These are phyloP conservation scores for Phocides pigmalion DNA, from an alignment of 1,140 invertebrate genomes.

Conservation along the genomic window DNA sequence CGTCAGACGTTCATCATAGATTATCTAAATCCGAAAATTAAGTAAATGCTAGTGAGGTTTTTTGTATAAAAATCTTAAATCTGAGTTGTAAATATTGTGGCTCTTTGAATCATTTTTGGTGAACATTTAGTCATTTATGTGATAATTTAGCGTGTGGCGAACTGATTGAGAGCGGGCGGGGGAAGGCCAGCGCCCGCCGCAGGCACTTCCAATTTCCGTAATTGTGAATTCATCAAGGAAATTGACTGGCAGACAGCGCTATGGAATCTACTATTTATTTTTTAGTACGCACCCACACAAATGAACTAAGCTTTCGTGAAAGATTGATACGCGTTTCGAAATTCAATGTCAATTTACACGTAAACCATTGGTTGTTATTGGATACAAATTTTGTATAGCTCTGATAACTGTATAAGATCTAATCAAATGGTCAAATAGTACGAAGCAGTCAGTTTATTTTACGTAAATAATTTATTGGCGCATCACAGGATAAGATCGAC, in stretches of 20 bases:
- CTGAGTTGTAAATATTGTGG: neutral
- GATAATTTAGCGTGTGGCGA: slow-evolving; percentile 14
- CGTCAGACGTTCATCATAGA: too few relatives aligned
- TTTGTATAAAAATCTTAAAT: too few relatives aligned
- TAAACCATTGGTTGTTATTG: neutral
- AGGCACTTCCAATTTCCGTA: slow-evolving; percentile 72
- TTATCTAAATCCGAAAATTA: too few relatives aligned
- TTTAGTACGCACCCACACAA: slow-evolving; percentile 49
- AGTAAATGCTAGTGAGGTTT: too few relatives aligned
- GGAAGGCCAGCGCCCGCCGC: slow-evolving; percentile 28
- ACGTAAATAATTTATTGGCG: too few relatives aligned
- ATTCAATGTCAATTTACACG: slow-evolving; percentile 3
- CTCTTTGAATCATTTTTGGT: neutral
- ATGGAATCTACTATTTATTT: slow-evolving; percentile 56
- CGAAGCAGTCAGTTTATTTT: too few relatives aligned
- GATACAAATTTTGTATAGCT: neutral
- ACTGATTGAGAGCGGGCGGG: slow-evolving; percentile 22
- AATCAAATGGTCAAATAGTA: too few relatives aligned
- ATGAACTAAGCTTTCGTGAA: neutral
- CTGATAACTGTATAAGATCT: too few relatives aligned
- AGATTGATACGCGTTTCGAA: neutral
- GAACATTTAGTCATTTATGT: slow-evolving; percentile 9
- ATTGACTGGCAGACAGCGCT: slow-evolving; percentile 69
- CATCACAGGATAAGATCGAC: too few relatives aligned
- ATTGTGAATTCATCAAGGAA: slow-evolving; percentile 78